Evolutionary conservation across 2,113 vertebrate species (phyloP), one percentile per base, ranked within the genome.

Genomic region (Dascyllus trimaculatus): DNA sequence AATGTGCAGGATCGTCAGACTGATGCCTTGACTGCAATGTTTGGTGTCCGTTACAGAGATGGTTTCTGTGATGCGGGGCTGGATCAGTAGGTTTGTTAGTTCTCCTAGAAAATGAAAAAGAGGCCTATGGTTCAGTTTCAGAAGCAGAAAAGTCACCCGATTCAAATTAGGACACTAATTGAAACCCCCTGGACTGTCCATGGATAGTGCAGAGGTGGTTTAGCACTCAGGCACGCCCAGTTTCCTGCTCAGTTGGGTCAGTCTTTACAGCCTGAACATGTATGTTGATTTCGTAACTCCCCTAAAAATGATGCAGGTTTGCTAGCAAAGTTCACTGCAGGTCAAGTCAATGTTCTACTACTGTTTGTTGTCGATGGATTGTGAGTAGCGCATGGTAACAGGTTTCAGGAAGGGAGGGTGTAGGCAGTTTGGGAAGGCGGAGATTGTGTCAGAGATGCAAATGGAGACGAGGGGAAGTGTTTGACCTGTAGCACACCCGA

Each of bases 231-330:
- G 8, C 15, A 40, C 46, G 21, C 46, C 38, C 21, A 49, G 29
- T 54, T 49, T 17, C 13, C 38, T 2, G 51, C 15, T 61, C 32
- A n/a, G 45, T 26, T 17, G 13, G 26, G 11, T 71, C 19, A 18
- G 25, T 18, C 7, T 53, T 62, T 52, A 46, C 32, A 52, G 7
- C 9, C 15, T 45, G 25, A 2, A 21, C 19, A 19, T 38, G 19
- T 59, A 17, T 51, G 19, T 54, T 58, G 15, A 25, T 18, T 56
- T 63, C 32, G 69, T 89, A 38, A 71, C 76, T 67, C 21, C 11
- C 24, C 68, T 71, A 32, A 61, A 59, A 61, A 61, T n/a, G 4
- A 69, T 66, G 49, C 46, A 57, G 1, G 29, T 79, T 65, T 53
- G 24, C 49, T 26, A 21, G 46, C 48, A 21, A 49, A 49, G 14